A percentile compares a stretch with the other conserved stretches of the same genome.
phyloP scores from a whole-genome alignment of 1,140 invertebrate species.

The Eriocheir sinensis region DNA sequence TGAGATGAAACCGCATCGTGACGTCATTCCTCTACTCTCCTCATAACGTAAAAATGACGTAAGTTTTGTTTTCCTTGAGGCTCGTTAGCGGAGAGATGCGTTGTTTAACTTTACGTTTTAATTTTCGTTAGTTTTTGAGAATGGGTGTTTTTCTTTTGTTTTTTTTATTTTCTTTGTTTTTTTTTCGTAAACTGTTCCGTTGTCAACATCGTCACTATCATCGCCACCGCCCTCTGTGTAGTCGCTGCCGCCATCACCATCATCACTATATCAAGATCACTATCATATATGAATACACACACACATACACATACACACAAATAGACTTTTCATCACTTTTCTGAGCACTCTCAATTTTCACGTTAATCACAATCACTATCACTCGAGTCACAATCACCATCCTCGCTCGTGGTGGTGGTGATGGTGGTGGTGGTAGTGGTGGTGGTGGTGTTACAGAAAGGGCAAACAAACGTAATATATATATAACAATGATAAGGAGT shows the following conservation, averaged over 20 bases:
- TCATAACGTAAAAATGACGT: too few relatives aligned
- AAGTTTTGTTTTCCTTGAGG: too few relatives aligned
- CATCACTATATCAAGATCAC: neutral
- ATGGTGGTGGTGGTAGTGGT: neutral
- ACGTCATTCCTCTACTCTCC: too few relatives aligned
- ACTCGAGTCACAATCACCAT: neutral
- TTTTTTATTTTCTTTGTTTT: neutral
- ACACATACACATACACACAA: neutral
- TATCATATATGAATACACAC: neutral
- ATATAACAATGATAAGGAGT: too few relatives aligned
- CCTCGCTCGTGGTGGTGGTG: neutral
- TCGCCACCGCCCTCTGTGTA: neutral
- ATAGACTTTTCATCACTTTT: too few relatives aligned
- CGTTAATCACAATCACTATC: neutral
- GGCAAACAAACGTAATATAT: too few relatives aligned
- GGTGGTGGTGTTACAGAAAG: neutral
- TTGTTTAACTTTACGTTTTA: too few relatives aligned
- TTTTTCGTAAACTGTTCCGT: too few relatives aligned
- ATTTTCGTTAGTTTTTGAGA: too few relatives aligned
- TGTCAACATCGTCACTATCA: too few relatives aligned
- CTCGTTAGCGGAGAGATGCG: too few relatives aligned
- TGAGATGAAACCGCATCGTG: too few relatives aligned
- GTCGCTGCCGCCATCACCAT: neutral
- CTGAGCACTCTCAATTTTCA: neutral
- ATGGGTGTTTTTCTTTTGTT: neutral